Percentiles rank a stretch among this genome's conserved stretches.
Conservation (phyloP, 2,888 invertebrate species). For the Rugalucina vietnamica region DNA sequence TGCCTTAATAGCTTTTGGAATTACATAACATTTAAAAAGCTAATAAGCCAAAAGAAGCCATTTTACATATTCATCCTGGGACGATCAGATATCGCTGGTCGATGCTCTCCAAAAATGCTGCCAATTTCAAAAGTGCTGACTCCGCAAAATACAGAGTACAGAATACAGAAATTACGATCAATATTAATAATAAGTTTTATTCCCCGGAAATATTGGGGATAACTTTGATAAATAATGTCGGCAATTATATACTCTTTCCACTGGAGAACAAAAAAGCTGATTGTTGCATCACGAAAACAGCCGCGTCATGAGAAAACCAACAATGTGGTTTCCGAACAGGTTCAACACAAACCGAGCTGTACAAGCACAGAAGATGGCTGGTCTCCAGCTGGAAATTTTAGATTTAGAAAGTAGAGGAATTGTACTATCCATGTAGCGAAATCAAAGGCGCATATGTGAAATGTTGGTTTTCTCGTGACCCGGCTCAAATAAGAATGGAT, state of each 20-base stretch:
- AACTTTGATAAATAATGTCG: background rate
- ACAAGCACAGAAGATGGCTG: too few relatives aligned
- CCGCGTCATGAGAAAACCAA: too few relatives aligned
- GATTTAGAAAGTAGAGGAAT: too few relatives aligned
- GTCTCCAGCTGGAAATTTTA: too few relatives aligned
- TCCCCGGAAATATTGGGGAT: background rate
- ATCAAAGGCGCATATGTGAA: too few relatives aligned
- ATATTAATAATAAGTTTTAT: slow-evolving; percentile 9
- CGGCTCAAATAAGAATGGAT: too few relatives aligned
- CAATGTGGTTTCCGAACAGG: too few relatives aligned
- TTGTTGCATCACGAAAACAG: background rate
- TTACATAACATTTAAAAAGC: background rate
- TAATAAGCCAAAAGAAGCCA: too few relatives aligned
- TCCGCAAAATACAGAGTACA: slow-evolving; percentile 29
- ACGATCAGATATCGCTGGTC: background rate
- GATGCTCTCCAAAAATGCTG: background rate
- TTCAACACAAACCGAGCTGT: too few relatives aligned
- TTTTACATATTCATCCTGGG: background rate
- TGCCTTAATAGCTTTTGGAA: too few relatives aligned
- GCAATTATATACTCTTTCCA: background rate
- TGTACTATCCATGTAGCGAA: too few relatives aligned
- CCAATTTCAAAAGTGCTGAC: slow-evolving; percentile 42
- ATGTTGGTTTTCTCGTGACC: too few relatives aligned
- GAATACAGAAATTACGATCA: background rate
- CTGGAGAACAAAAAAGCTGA: background rate